phyloP scores from a whole-genome alignment of 2,113 vertebrate species.

The Cygnus atratus region DNA sequence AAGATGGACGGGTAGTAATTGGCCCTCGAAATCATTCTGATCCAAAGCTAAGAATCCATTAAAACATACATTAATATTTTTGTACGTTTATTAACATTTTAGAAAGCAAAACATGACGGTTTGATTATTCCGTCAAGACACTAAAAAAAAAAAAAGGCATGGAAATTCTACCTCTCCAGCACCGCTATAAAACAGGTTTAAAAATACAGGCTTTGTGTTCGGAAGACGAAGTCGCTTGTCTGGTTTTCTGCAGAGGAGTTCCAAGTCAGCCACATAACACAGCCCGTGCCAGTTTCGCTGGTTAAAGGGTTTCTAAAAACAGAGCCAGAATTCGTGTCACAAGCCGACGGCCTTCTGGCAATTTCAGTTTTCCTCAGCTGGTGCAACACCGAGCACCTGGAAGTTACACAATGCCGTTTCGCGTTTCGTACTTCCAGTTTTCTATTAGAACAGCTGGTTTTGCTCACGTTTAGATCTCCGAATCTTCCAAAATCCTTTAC shows the following conservation, averaged over 20 bases:
- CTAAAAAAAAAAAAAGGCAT: not conserved
- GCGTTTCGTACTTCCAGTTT: not conserved
- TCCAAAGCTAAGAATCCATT: not conserved
- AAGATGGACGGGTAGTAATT: too few species aligned
- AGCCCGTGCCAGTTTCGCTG: not conserved
- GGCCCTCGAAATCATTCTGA: not conserved
- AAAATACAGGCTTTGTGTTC: not conserved
- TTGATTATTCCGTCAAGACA: not conserved
- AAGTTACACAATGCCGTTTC: not conserved
- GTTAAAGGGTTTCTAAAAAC: not conserved
- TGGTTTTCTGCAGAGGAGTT: not conserved
- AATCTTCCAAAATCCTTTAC: accelerated
- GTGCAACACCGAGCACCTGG: not conserved
- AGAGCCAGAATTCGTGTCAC: not conserved
- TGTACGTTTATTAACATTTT: not conserved
- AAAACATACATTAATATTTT: not conserved
- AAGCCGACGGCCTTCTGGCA: not conserved
- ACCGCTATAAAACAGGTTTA: not conserved
- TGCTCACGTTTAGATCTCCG: accelerated
- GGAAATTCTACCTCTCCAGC: not conserved
- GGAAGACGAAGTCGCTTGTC: not conserved
- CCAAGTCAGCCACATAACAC: not conserved
- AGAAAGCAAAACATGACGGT: not conserved
- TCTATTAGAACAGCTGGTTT: not conserved
- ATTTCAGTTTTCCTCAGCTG: not conserved